Base-by-base conservation (phyloP, 2,797 vertebrate genomes). In the Microctenopoma steveboyesi region DNA sequence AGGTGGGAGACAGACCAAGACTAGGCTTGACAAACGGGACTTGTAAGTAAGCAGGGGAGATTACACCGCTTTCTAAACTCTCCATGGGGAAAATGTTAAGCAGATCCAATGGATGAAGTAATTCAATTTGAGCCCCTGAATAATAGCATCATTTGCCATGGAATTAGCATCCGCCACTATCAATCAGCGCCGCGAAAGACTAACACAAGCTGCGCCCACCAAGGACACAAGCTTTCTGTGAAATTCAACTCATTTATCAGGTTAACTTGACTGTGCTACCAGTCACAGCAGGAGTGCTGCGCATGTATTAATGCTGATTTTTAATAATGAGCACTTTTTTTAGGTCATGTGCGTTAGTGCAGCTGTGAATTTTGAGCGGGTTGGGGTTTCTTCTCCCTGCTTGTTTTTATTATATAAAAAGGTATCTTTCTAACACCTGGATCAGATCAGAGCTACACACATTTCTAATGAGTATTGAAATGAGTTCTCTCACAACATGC, bases 81-180 rank as follows among this genome's bases (percentile, higher is more conserved):
- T 90, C 87, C 87, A 80, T 43, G 66, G 87, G 87, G 90, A 84
- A 86, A 88, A 89, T 69, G 82, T 86, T 86, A 89, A 89, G 88
- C 84, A 89, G 86, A 91, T 86, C 82, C 90, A 90, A 85, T 83
- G 87, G 81, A 89, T 87, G 84, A 82, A 88, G 84, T 90, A 90
- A 91, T 92, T 91, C 79, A 91, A 90, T 92, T 90, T 91, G 86
- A 90, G 86, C 64, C 79, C 64, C 74, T 90, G 89, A 91, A 90
- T 92, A 91, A 91, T 92, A 78, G 87, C 88, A 86, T 92, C 88
- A 88, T 91, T 92, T 91, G 87, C 89, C 76, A 64, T 49, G 74
- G 87, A 90, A 90, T 91, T 89, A 92, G 82, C 84, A 78, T 89
- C 84, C 76, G 87, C 84, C 88, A 84, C 88, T 79, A 89, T 89